Evolutionary conservation across 2,888 invertebrate genomes (phyloP).

Genomic region (Stenoptilia bipunctidactyla): DNA sequence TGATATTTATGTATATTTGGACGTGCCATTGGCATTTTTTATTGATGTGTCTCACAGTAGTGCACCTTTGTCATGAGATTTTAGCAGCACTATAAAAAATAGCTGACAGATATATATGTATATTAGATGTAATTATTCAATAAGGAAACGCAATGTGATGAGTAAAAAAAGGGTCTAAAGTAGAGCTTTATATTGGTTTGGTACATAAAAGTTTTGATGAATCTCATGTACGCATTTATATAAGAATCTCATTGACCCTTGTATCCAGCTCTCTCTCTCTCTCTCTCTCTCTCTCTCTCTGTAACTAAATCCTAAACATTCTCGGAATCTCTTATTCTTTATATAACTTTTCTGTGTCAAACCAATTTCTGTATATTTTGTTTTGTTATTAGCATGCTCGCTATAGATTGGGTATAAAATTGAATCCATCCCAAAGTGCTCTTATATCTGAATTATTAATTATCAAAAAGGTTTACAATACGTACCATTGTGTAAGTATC

Average conservation of each 20-base stretch:
- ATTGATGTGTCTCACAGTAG: slow-evolving; percentile 6
- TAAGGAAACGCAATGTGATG: slow-evolving; percentile 63
- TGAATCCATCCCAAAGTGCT: slow-evolving; percentile 70
- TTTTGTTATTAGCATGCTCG: slow-evolving; percentile 35
- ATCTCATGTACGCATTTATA: background rate
- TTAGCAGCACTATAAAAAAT: slow-evolving; percentile 2
- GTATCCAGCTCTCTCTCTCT: background rate
- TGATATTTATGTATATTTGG: slow-evolving; percentile 24
- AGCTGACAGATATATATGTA: slow-evolving; percentile 13
- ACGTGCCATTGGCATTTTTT: slow-evolving; percentile 13
- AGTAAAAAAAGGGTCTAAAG: slow-evolving; percentile 56
- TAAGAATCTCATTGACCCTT: background rate
- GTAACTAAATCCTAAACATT: background rate
- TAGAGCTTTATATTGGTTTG: slow-evolving; percentile 46
- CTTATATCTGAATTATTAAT: slow-evolving; percentile 61
- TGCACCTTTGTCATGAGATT: slow-evolving; percentile 12
- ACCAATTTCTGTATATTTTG: slow-evolving; percentile 35
- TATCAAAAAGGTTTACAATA: slow-evolving; percentile 6
- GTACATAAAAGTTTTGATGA: slow-evolving; percentile 23
- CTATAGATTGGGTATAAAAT: slow-evolving; percentile 42
- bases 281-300: too few relatives aligned
- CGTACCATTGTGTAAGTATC: slow-evolving; percentile 1
- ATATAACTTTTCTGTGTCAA: slow-evolving; percentile 29
- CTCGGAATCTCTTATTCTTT: slow-evolving; percentile 1
- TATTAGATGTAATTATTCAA: slow-evolving; percentile 20